Base-by-base conservation (phyloP, 1,140 invertebrate species). In the Tribolium madens region DNA sequence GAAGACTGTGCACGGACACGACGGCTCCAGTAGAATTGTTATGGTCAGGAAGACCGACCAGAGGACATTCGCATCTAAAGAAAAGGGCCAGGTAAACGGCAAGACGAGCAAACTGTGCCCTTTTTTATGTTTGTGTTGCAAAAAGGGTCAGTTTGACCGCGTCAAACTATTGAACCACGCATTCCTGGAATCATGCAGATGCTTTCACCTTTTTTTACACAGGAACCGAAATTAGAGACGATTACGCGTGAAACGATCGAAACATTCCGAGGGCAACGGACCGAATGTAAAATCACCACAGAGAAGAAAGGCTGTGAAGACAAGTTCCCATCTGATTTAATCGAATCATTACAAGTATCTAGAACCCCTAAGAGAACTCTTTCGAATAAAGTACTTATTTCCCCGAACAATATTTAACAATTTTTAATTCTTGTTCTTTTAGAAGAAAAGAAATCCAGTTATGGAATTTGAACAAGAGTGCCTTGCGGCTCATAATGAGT, bases 41-140 rank as follows among this genome's bases (percentile, higher is more conserved):
- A 91, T 91, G 90, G 89, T 90, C 3, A 87, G 90, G 69, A 91
- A 91, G 85, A 90, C 89, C 17, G 90, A 91, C 81, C 89, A 90
- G 77, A 86, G 90, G 75, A 90, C 89, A 0, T 90, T 90, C 78
- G 84, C 84, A 18, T 85, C 83, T 4, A 78, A 82, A 1, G 81
- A 84, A 78, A 82, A 83, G 31, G 86, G 86, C 78, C 80, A 86
- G 81, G 85, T 86, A 77, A 42, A 42, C n/a, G n/a, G n/a, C n/a
- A n/a, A n/a, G n/a, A n/a, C n/a, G n/a, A n/a, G n/a, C n/a, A n/a
- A n/a, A n/a, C n/a, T n/a, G n/a, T n/a, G n/a, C n/a, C n/a, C n/a
- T n/a, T n/a, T n/a, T 31, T 52, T 3, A 47, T 47, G 5, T 47
- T 47, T 47, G 2, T 31, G 26, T 47, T 47, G 9, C 46, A 4